phyloP scores from a whole-genome alignment of 1,140 invertebrate genomes.

The Tetraneura akinire region DNA sequence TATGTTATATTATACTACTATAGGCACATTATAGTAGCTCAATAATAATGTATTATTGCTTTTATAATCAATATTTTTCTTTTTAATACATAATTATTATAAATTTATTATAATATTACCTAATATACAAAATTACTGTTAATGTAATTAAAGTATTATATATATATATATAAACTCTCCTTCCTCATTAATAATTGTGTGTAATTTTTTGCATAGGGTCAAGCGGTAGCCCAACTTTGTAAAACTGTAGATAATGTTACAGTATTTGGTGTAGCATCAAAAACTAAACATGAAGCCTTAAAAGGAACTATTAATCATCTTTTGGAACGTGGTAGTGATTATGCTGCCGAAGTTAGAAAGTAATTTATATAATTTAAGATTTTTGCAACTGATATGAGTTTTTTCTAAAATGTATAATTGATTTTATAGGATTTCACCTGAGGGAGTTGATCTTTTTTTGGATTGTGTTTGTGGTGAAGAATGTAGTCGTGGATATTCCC shows the following conservation, averaged over 20 bases:
- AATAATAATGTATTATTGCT: no score
- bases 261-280: constrained; percentile 82
- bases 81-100: no score
- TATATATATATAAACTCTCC: no score
- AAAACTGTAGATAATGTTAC: constrained; percentile 80
- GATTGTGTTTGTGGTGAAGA: constrained; percentile 89
- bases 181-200: no score
- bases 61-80: no score
- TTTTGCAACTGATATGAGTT: neutral
- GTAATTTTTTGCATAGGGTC: constrained; percentile 69
- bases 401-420: constrained; percentile 51
- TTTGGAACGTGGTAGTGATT: constrained; percentile 76
- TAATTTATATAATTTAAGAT: constrained; percentile 61
- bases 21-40: no score
- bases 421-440: constrained; percentile 67
- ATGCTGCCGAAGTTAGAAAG: constrained; percentile 82
- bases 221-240: constrained; percentile 78
- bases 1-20: no score
- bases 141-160: no score
- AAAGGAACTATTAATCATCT: constrained; percentile 76
- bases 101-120: no score
- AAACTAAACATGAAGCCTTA: constrained; percentile 79
- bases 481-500: constrained; percentile 77
- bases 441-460: constrained; percentile 84
- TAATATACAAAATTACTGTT: no score